phyloP scores from a whole-genome alignment of 30 jellyfish, hydroid and myxozoan genomes.

The Hydra vulgaris region DNA sequence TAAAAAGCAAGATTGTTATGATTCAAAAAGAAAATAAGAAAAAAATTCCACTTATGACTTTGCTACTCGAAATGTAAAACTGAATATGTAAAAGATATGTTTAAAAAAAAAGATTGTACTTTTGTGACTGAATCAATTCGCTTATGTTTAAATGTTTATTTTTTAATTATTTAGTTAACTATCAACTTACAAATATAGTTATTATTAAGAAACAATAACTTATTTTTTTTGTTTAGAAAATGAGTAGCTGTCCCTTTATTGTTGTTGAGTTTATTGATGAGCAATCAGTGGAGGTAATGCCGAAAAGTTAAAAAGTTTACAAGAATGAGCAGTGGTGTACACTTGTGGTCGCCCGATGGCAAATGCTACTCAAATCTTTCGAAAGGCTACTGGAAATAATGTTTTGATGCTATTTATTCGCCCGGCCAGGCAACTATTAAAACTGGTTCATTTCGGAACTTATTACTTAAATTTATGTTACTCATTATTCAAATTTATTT shows the following conservation, averaged over 20 bases:
- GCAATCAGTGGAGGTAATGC: not conserved
- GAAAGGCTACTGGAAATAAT: too few species aligned
- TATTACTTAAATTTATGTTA: too few species aligned
- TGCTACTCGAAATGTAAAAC: not conserved
- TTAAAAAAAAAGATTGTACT: not conserved
- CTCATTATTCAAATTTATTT: too few species aligned
- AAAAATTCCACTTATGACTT: not conserved
- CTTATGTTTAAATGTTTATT: not conserved
- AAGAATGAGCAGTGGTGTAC: too few species aligned
- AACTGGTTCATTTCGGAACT: too few species aligned
- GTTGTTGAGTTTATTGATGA: not conserved
- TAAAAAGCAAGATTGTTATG: not conserved
- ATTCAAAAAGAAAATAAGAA: not conserved
- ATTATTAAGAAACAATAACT: not conserved
- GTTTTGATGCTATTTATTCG: too few species aligned
- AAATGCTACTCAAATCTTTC: too few species aligned
- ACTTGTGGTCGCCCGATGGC: too few species aligned
- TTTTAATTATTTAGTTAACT: not conserved
- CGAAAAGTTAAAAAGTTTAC: not conserved
- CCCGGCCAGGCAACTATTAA: too few species aligned
- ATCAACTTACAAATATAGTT: not conserved
- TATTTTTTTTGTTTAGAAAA: not conserved
- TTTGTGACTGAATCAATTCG: not conserved
- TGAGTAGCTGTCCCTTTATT: not conserved
- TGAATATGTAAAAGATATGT: not conserved